Conservation (phyloP, 1,140 invertebrate genomes). For the Leptonema lineaticorne region DNA sequence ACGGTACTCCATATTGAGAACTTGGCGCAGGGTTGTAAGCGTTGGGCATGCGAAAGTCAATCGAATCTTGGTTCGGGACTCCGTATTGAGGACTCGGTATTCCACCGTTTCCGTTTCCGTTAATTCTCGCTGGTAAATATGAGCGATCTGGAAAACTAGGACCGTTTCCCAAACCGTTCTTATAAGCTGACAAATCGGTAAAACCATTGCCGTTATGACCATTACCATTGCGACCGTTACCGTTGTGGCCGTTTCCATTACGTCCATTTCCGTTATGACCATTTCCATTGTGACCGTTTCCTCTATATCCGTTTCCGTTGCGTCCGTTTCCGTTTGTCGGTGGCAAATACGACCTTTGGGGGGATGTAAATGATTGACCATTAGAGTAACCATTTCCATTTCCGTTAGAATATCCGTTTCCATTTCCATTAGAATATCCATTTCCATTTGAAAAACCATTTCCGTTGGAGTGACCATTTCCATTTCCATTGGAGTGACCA, state of each 20-base stretch:
- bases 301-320: slow-evolving; percentile 10
- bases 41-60: slow-evolving; percentile 22
- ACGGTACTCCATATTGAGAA: background rate
- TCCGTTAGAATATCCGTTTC: slow-evolving; percentile 15
- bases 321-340: background rate
- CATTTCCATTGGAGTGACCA: slow-evolving; percentile 8
- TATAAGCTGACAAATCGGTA: slow-evolving; percentile 1
- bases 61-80: slow-evolving; percentile 1
- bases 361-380: background rate
- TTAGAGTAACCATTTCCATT: slow-evolving; percentile 22
- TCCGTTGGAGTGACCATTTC: slow-evolving; percentile 20
- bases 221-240: slow-evolving; percentile 5
- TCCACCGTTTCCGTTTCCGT: background rate
- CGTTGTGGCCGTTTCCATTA: slow-evolving; percentile 14
- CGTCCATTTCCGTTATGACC: slow-evolving; percentile 7
- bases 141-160: background rate
- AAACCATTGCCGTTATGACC: slow-evolving; percentile 5
- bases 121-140: slow-evolving; percentile 21
- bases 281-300: too few species aligned
- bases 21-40: slow-evolving; percentile 13
- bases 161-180: slow-evolving; percentile 23
- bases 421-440: slow-evolving; percentile 19
- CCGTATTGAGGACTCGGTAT: slow-evolving; percentile 21
- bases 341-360: background rate
- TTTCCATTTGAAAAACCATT: slow-evolving; percentile 1